These are phyloP conservation scores for Myotis findleyi DNA, from an alignment of 2,797 vertebrate species.

Conservation along the genomic window DNA sequence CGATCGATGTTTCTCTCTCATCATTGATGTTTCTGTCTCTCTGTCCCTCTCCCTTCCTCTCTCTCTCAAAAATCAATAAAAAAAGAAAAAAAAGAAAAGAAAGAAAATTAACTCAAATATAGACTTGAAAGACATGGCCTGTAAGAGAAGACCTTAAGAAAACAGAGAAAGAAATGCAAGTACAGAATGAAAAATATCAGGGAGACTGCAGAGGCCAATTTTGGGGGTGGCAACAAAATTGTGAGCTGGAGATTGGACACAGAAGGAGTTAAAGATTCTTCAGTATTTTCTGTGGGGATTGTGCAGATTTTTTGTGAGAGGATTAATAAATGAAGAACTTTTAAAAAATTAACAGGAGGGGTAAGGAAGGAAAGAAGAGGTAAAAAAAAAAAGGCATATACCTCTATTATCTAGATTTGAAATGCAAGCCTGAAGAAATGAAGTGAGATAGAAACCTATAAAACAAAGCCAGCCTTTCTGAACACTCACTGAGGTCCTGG, in stretches of 20 bases:
- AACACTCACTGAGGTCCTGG: background rate
- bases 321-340: background rate
- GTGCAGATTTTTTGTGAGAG: background rate
- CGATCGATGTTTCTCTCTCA: too few species aligned
- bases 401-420: background rate
- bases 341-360: background rate
- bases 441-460: background rate
- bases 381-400: background rate
- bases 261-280: background rate
- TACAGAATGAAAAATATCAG: background rate
- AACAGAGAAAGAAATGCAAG: too few species aligned
- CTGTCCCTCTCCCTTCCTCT: too few species aligned
- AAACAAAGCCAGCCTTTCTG: constrained; percentile 16
- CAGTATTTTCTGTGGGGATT: background rate
- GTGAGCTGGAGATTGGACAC: background rate
- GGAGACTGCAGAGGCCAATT: background rate
- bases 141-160: too few species aligned
- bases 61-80: too few species aligned
- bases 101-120: background rate
- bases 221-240: background rate
- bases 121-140: background rate
- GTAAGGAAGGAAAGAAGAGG: background rate
- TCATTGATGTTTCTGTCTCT: too few species aligned
- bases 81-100: too few species aligned
- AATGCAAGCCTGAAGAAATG: constrained; percentile 14